Percentiles rank a stretch among this genome's conserved stretches.
These are phyloP conservation scores for Rhagophthalmus giganteus DNA, from an alignment of 2,888 invertebrate genomes.

Conservation along the genomic window DNA sequence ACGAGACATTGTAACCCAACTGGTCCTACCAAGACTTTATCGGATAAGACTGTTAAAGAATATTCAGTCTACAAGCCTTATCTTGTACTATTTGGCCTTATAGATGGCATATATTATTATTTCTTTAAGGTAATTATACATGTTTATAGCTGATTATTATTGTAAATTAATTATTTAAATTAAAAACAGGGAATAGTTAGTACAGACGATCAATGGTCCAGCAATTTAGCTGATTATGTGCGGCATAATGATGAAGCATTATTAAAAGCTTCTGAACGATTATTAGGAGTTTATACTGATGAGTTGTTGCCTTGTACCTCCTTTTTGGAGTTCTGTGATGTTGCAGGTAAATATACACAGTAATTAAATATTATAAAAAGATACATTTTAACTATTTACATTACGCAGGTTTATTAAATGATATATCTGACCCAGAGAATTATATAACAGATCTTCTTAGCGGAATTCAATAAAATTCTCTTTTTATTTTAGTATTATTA, in stretches of 20 bases:
- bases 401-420: constrained; percentile 67
- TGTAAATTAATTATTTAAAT: background rate
- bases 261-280: constrained; percentile 83
- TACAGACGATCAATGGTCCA: constrained; percentile 84
- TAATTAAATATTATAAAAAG: background rate
- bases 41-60: constrained; percentile 62
- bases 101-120: constrained; percentile 81
- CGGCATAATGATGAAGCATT: constrained; percentile 91
- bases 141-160: background rate
- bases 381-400: no score
- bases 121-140: constrained; percentile 82
- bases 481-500: constrained; percentile 27
- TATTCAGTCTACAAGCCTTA: constrained; percentile 84
- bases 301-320: constrained; percentile 89
- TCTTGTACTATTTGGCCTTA: constrained; percentile 81
- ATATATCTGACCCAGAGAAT: constrained; percentile 67
- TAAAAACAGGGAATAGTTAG: constrained; percentile 71
- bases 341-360: constrained; percentile 73
- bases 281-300: constrained; percentile 81
- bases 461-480: constrained; percentile 43
- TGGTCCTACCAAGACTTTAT: constrained; percentile 62
- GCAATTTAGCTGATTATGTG: constrained; percentile 87
- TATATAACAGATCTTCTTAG: constrained; percentile 61
- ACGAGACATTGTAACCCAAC: constrained; percentile 68
- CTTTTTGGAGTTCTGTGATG: constrained; percentile 91